phyloP scores from a whole-genome alignment of 2,113 vertebrate genomes.

The Vidua chalybeata region DNA sequence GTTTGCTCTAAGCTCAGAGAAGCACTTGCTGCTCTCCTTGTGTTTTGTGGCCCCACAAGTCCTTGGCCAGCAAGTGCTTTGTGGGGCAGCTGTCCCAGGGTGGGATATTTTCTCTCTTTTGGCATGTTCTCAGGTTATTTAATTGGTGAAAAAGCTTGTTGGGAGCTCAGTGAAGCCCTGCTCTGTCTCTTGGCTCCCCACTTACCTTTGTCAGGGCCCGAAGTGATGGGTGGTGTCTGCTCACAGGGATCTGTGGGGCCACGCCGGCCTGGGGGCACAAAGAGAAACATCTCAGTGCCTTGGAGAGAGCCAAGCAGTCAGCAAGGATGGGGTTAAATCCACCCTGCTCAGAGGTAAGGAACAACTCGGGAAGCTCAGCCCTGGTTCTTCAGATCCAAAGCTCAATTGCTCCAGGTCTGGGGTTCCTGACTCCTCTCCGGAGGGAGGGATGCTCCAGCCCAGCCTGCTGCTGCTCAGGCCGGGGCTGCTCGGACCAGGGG shows the following conservation, averaged over 20 bases:
- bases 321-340: background rate
- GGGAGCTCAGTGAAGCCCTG: background rate
- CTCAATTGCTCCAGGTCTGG: fast-evolving
- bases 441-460: background rate
- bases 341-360: background rate
- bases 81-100: background rate
- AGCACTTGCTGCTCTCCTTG: background rate
- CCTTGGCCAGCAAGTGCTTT: background rate
- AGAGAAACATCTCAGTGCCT: background rate
- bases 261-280: slow-evolving; percentile 43
- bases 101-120: background rate
- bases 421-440: fast-evolving
- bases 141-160: background rate
- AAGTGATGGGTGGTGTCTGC: slow-evolving; percentile 38
- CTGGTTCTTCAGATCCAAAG: fast-evolving
- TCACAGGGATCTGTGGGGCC: background rate
- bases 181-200: background rate
- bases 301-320: background rate
- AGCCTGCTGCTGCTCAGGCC: background rate
- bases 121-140: background rate
- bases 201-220: slow-evolving; percentile 66
- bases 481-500: fast-evolving
- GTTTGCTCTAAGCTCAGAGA: background rate
- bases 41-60: background rate
- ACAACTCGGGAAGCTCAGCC: fast-evolving